Conservation (phyloP, 1,140 invertebrate genomes). For the Macrobrachium rosenbergii region DNA sequence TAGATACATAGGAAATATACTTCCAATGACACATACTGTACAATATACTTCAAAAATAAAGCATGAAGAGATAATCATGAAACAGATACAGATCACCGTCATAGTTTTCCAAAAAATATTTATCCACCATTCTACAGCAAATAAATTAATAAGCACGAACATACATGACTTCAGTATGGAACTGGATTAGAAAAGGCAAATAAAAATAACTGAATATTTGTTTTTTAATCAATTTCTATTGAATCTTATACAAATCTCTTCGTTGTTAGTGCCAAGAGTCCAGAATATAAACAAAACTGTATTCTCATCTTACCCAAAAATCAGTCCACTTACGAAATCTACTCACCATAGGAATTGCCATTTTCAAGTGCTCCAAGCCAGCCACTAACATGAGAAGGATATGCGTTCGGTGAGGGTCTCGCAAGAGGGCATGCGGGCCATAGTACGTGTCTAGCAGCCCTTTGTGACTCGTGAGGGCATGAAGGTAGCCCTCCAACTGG, state of each 20-base stretch:
- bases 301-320: not conserved
- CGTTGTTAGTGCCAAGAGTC: no score
- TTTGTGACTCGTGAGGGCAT: slow-evolving; percentile 43
- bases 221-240: no score
- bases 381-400: slow-evolving; percentile 59
- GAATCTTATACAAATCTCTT: no score
- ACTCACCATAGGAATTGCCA: slow-evolving; percentile 55
- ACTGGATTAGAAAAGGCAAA: not conserved
- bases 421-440: slow-evolving; percentile 49
- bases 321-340: not conserved
- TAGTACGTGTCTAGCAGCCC: slow-evolving; percentile 47
- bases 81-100: not conserved
- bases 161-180: not conserved
- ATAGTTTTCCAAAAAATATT: not conserved
- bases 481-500: slow-evolving; percentile 56
- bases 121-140: not conserved
- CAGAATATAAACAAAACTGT: not conserved
- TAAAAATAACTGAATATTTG: no score
- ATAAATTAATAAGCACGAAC: not conserved
- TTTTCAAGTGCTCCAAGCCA: slow-evolving; percentile 57
- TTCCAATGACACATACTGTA: no score
- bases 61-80: not conserved
- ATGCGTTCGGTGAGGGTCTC: slow-evolving; percentile 56
- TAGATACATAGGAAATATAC: no score
- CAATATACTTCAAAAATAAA: no score